These are phyloP conservation scores for Hydrozoanthus tunicans DNA, from an alignment of 64 coral and sea anemone genomes.

Conservation along the genomic window DNA sequence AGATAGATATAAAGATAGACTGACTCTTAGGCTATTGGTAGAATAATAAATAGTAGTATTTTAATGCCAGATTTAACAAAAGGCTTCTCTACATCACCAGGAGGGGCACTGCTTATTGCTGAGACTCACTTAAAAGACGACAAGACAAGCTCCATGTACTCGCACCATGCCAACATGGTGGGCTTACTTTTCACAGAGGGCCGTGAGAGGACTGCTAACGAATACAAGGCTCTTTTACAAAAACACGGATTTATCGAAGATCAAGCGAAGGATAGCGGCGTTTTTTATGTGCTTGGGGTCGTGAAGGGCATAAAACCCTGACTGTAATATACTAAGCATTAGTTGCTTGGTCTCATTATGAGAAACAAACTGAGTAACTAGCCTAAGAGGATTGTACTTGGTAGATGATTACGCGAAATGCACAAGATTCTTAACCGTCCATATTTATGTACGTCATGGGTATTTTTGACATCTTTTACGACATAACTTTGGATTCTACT, in stretches of 20 bases:
- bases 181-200: slow-evolving; percentile 47
- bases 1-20: too few species aligned
- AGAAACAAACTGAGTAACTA: neutral
- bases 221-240: slow-evolving; percentile 32
- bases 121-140: slow-evolving; percentile 42
- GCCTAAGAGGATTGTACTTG: neutral
- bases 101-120: slow-evolving; percentile 39
- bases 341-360: neutral
- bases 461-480: too few species aligned
- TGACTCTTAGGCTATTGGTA: too few species aligned
- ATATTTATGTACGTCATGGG: neutral
- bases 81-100: neutral
- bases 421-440: neutral
- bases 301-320: slow-evolving; percentile 39
- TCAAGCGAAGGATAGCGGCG: slow-evolving; percentile 29
- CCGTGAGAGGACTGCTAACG: slow-evolving; percentile 47
- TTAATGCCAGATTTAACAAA: too few species aligned
- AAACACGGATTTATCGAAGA: slow-evolving; percentile 39
- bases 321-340: neutral
- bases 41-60: too few species aligned
- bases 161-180: slow-evolving; percentile 53
- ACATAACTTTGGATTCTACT: too few species aligned
- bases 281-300: slow-evolving; percentile 22
- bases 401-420: neutral
- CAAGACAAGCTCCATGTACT: slow-evolving; percentile 35